phyloP scores from a whole-genome alignment of 1,140 invertebrate genomes.

The Latrodectus geometricus region DNA sequence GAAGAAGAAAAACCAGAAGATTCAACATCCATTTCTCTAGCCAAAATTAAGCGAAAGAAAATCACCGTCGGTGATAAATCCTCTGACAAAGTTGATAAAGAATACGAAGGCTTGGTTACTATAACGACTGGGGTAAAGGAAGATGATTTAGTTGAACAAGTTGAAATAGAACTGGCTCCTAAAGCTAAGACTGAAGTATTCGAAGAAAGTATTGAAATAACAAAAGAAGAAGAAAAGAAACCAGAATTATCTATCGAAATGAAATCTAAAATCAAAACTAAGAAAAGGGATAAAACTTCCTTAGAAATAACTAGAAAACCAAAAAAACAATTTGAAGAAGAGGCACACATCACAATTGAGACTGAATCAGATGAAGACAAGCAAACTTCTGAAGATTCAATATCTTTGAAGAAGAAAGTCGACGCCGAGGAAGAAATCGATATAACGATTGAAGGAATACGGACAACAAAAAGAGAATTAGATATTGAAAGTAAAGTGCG shows the following conservation, averaged over 20 bases:
- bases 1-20: constrained; percentile 1
- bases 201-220: too few species aligned
- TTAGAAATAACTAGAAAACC: constrained; percentile 1
- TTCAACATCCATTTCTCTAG: not conserved
- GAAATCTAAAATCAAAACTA: constrained; percentile 15
- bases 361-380: not conserved
- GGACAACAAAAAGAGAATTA: not conserved
- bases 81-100: not conserved
- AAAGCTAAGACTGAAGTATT: too few species aligned
- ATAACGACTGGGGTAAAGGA: not conserved
- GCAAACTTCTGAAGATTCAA: constrained; percentile 4
- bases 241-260: not conserved
- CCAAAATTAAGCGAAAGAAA: not conserved
- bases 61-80: not conserved
- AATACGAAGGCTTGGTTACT: constrained; percentile 3
- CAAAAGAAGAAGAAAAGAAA: not conserved
- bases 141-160: not conserved
- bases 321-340: constrained; percentile 4
- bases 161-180: not conserved
- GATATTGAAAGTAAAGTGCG: not conserved
- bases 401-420: not conserved
- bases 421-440: not conserved
- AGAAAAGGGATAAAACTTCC: not conserved
- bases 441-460: not conserved
- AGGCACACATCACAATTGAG: not conserved